phyloP scores from a whole-genome alignment of 2,888 invertebrate genomes.

The Brenthis hecate region DNA sequence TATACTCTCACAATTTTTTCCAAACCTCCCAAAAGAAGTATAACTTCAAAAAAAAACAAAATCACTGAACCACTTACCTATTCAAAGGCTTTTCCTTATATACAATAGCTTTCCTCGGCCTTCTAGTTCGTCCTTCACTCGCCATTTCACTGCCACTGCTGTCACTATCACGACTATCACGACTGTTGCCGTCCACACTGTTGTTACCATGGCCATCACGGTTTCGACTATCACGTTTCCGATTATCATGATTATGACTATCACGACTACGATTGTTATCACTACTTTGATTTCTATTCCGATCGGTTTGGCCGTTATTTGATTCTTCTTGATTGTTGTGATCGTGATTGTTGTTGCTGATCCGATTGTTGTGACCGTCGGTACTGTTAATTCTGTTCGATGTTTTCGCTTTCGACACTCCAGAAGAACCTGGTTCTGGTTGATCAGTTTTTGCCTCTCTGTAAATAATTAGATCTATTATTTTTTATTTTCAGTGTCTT shows the following conservation, averaged over 20 bases:
- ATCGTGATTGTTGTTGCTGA: slow-evolving; percentile 9
- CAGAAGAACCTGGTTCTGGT: slow-evolving; percentile 5
- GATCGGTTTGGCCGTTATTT: too few species aligned
- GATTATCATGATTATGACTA: slow-evolving; percentile 11
- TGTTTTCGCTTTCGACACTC: background rate
- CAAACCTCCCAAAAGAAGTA: too few species aligned
- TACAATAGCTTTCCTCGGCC: slow-evolving; percentile 58
- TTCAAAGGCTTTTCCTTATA: slow-evolving; percentile 74
- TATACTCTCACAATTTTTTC: too few species aligned
- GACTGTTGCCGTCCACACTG: slow-evolving; percentile 42
- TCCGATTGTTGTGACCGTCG: slow-evolving; percentile 14
- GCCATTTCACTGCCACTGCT: slow-evolving; percentile 44
- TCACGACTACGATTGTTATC: slow-evolving; percentile 23
- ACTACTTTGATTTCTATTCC: slow-evolving; percentile 4
- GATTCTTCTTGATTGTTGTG: slow-evolving; percentile 3
- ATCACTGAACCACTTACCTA: slow-evolving; percentile 49
- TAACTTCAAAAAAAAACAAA: too few species aligned
- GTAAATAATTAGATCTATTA: slow-evolving; percentile 1
- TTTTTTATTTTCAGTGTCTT: background rate
- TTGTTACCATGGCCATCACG: slow-evolving; percentile 38
- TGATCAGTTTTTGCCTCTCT: slow-evolving; percentile 32
- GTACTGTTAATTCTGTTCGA: slow-evolving; percentile 3
- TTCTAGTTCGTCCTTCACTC: slow-evolving; percentile 52
- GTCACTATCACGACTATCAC: slow-evolving; percentile 40
- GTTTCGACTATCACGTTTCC: slow-evolving; percentile 19